Evolutionary conservation across 2,797 vertebrate genomes (phyloP).

Genomic region (Gila robusta): DNA sequence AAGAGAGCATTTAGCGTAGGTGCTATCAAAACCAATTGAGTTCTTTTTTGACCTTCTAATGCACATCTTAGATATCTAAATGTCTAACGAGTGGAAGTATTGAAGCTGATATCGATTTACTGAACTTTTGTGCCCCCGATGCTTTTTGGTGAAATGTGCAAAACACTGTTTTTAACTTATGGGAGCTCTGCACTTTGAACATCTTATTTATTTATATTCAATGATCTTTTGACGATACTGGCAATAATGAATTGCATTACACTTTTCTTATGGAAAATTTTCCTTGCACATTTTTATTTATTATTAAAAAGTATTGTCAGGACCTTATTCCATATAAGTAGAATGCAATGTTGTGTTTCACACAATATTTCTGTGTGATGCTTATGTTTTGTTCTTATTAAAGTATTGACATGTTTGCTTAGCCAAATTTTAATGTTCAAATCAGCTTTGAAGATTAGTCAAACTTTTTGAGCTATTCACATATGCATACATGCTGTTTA

Average conservation of each 20-base stretch:
- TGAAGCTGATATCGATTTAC: neutral
- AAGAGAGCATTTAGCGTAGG: slow-evolving; percentile 37
- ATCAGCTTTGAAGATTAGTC: neutral
- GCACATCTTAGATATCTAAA: neutral
- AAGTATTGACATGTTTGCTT: neutral
- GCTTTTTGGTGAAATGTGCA: neutral
- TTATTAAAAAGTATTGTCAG: slow-evolving; percentile 1
- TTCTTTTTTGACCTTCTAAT: neutral
- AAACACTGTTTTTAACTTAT: neutral
- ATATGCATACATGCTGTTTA: neutral
- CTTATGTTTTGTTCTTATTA: neutral
- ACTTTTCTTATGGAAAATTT: neutral
- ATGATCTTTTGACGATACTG: neutral
- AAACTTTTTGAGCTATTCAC: neutral
- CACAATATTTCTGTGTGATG: neutral
- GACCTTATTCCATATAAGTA: neutral
- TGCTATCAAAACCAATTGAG: neutral
- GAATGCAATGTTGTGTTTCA: too few species aligned
- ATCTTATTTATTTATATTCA: neutral
- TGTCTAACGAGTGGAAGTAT: neutral
- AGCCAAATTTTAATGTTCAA: neutral
- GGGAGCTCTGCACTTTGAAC: neutral
- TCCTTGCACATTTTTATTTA: neutral
- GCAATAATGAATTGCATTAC: neutral
- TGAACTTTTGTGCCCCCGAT: neutral